phyloP scores from a whole-genome alignment of 2,797 vertebrate genomes.

The Platalea minor region DNA sequence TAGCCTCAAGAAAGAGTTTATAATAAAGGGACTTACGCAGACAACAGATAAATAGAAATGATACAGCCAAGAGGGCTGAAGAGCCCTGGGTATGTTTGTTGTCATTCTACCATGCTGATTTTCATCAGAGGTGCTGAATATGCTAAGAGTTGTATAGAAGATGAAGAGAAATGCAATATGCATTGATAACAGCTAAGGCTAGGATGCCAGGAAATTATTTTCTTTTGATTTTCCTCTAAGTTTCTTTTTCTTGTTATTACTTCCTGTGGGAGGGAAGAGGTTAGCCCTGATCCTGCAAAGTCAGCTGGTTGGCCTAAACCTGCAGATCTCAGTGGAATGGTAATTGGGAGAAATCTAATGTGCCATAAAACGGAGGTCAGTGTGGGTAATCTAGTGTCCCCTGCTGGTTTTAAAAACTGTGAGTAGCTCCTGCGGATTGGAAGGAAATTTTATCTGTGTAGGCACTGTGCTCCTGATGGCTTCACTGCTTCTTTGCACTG shows the following conservation, averaged over 20 bases:
- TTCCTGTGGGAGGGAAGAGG: slow-evolving; percentile 38
- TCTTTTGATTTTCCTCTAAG: slow-evolving; percentile 23
- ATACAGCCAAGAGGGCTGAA: slow-evolving; percentile 51
- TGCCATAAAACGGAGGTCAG: slow-evolving; percentile 14
- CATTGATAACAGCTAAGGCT: slow-evolving; percentile 21
- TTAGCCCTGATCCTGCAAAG: slow-evolving; percentile 16
- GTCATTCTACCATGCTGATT: slow-evolving; percentile 33
- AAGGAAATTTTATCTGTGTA: not conserved
- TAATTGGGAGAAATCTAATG: slow-evolving; percentile 29
- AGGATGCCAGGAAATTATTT: slow-evolving; percentile 50
- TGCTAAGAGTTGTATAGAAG: not conserved
- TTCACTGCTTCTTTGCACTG: not conserved
- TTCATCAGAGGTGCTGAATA: slow-evolving; percentile 52
- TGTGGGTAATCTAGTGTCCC: not conserved
- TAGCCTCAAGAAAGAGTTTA: slow-evolving; percentile 62
- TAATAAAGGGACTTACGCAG: slow-evolving; percentile 31
- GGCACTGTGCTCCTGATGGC: not conserved
- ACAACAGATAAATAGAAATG: slow-evolving; percentile 61
- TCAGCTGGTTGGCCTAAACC: slow-evolving; percentile 2
- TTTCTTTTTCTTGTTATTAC: slow-evolving; percentile 29
- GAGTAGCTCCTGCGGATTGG: not conserved
- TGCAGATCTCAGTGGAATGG: not conserved
- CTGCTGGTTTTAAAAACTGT: not conserved
- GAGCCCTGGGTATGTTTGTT: slow-evolving; percentile 46
- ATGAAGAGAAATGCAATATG: slow-evolving; percentile 48